These are phyloP conservation scores for Pterostichus niger DNA, from an alignment of 2,888 invertebrate species.

Conservation along the genomic window DNA sequence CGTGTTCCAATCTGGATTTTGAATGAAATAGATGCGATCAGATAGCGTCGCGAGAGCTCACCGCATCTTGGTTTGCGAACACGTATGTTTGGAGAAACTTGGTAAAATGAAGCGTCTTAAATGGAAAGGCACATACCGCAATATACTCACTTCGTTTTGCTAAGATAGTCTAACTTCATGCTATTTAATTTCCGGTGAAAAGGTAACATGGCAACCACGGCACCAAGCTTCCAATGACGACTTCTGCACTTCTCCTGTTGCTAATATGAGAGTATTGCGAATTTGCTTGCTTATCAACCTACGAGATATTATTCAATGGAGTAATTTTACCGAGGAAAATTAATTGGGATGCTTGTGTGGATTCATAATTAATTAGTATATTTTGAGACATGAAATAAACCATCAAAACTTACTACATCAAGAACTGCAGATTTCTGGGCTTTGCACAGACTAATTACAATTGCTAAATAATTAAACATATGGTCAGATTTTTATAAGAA, in stretches of 20 bases:
- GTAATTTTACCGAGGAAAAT: too few species aligned
- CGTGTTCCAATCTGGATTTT: slow-evolving; percentile 43
- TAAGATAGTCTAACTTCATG: slow-evolving; percentile 63
- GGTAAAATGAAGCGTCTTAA: slow-evolving; percentile 46
- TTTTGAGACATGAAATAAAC: too few species aligned
- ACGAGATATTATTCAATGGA: slow-evolving; percentile 27
- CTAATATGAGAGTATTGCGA: slow-evolving; percentile 14
- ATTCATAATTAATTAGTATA: too few species aligned
- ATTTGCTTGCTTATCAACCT: slow-evolving; percentile 31
- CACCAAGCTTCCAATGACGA: slow-evolving; percentile 2
- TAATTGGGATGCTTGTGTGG: too few species aligned
- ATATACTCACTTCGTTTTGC: slow-evolving; percentile 59
- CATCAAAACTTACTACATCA: too few species aligned
- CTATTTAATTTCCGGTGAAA: slow-evolving; percentile 66
- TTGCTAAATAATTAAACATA: too few species aligned
- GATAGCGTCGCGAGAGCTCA: not conserved
- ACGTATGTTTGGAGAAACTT: slow-evolving; percentile 6
- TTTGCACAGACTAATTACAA: too few species aligned
- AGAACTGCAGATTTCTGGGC: too few species aligned
- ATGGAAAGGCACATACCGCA: slow-evolving; percentile 53
- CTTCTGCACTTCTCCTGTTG: not conserved
- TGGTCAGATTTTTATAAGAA: too few species aligned
- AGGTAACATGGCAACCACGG: slow-evolving; percentile 55
- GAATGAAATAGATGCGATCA: slow-evolving; percentile 45
- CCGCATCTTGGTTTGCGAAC: slow-evolving; percentile 21